Base-by-base conservation (phyloP, 2,113 vertebrate genomes). In the Phylloscopus whistleri region DNA sequence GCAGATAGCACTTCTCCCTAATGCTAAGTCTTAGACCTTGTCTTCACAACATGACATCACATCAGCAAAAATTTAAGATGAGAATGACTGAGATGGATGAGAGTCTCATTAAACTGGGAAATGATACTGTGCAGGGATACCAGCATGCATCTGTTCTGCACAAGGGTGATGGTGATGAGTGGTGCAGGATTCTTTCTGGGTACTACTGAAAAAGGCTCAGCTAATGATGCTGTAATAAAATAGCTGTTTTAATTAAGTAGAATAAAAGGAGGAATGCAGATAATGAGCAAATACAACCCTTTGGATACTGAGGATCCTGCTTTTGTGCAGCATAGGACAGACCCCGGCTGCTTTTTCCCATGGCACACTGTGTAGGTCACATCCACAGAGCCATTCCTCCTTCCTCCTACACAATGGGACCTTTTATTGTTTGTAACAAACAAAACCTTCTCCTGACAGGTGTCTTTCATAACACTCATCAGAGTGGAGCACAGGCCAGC, bases 231-330 rank as follows among this genome's bases (percentile, higher is more conserved):
- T 58, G 44, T 84, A 87, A 85, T 90, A 70, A 82, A 84, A 87
- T 41, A 74, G 7, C 7, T 89, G 24, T 12, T 84, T 89, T 81
- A 86, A 91, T 93, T 48, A 76, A 6, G 23, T 52, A 17, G 41
- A 81, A 39, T 69, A n/a, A 73, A 79, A 84, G 31, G 16, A 84
- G 16, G 9, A 56, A 37, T 46, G 49, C 5, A 72, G 48, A 41
- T 15, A 59, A 4, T 4, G 5, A 86, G 39, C 10, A 80, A 76
- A 67, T 35, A 17, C 0, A 3, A 26, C 11, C 7, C 20, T 79
- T 82, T 1, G 2, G 26, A 35, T 68, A 12, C 43, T 1, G 0
- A 2, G 13, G 17, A 72, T 66, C 28, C 6, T 1, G 0, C 9
- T 67, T 66, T 63, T 4, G 2, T 21, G 35, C 23, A 86, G 39